Base-by-base conservation (phyloP, 2,797 vertebrate genomes). In the Acipenser oxyrinchus region DNA sequence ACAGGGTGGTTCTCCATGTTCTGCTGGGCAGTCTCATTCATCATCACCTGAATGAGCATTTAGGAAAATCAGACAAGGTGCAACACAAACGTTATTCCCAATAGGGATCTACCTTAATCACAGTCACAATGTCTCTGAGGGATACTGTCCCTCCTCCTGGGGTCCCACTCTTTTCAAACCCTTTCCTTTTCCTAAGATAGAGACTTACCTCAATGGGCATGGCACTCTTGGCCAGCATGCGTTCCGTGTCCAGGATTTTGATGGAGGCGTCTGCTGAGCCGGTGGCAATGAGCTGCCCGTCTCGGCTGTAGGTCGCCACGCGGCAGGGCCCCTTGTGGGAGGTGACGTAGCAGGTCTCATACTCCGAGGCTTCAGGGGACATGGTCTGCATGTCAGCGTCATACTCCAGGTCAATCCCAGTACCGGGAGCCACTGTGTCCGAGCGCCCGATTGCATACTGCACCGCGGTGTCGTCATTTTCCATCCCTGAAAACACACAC, bases 1-100 rank as follows among this genome's bases (percentile, higher is more conserved):
- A 99, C 95, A 0, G 96, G 97, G 72, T 99, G 97, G 79, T 99
- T 99, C 80, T 99, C 96, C 97, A 99, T 98, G 83, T 98, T 99
- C 76, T 99, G 96, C 75, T 99, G 97, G 0, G 95, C 96, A 0
- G 95, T 99, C 87, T 99, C 97, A 1, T 98, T 99, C 95, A 99
- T 99, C 96, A 99, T 99, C 68, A 99, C 94, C 96, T 98, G 49
- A 66, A 6, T 69, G 63, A 76, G 13, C 23, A 37, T 37, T 37
- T 37, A 37, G 23, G 3, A 37, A 37, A 37, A 37, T 37, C 23
- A 37, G 23, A 37, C 23, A 37, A 37, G 23, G 23, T 37, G 23
- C 23, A 37, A 37, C 23, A 37, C 23, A 37, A 37, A 37, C 23
- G 4, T 37, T 2, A 37, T 37, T 37, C 23, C 2, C 23, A 37